These are phyloP conservation scores for Cyclophora albipunctata DNA, from an alignment of 2,888 invertebrate species.

Conservation along the genomic window DNA sequence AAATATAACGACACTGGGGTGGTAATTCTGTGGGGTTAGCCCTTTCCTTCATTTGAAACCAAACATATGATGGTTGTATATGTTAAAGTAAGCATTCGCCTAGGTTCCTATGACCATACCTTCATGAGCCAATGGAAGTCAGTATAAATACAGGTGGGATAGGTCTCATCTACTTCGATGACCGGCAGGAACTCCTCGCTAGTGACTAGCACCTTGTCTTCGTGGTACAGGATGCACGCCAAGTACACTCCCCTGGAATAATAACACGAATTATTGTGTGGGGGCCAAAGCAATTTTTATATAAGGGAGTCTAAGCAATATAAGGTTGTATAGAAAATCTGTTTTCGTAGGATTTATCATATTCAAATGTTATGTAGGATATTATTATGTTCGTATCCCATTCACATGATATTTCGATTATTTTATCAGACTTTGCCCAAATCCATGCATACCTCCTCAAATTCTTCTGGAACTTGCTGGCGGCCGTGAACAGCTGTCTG, in stretches of 20 bases:
- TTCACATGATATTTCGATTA: too few species aligned
- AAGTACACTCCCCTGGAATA: constrained; percentile 91
- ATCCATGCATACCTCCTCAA: constrained; percentile 52
- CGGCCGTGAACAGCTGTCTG: constrained; percentile 94
- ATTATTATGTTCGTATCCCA: too few species aligned
- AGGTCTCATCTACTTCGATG: constrained; percentile 97
- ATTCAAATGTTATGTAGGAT: too few species aligned
- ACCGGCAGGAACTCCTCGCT: constrained; percentile 98
- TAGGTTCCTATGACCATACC: constrained; percentile 51
- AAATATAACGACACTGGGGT: too few species aligned
- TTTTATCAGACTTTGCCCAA: too few species aligned
- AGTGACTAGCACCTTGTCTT: constrained; percentile 96
- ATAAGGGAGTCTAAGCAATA: too few species aligned
- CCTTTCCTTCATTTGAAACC: too few species aligned
- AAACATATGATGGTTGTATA: too few species aligned
- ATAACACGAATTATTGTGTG: neutral
- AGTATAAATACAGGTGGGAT: constrained; percentile 91
- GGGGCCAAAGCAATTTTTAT: neutral
- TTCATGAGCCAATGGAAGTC: constrained; percentile 99
- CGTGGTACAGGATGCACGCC: constrained; percentile 94
- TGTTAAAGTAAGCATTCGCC: too few species aligned
- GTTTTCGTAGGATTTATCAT: too few species aligned
- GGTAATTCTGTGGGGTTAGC: too few species aligned
- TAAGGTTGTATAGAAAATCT: too few species aligned
- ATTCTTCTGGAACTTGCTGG: constrained; percentile 97